Base-by-base conservation (phyloP, 2,888 invertebrate genomes). In the Eucriotettix oculatus region DNA sequence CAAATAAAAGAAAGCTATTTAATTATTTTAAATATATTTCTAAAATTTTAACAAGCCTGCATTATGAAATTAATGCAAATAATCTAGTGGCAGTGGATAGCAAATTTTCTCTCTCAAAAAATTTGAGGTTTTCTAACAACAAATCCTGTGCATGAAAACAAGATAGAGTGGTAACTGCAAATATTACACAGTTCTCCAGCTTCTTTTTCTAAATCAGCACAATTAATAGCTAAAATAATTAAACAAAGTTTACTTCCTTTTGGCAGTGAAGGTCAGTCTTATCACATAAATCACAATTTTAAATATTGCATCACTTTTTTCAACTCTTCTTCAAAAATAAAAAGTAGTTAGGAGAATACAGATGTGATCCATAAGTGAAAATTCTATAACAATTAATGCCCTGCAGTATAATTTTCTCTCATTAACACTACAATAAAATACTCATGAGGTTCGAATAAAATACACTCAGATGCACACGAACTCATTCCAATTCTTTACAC, bases 191-290 rank as follows among this genome's bases (percentile, higher is more conserved):
- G 40, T 40, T 41, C 16, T 55, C 16, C 55, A 40, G n/a, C 42
- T 55, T 55, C 40, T 42, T 55, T 42, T n/a, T n/a, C 40, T 41
- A n/a, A 40, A 55, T 55, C n/a, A 55, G n/a, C 11, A 41, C 42
- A 17, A 14, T 54, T 14, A 14, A 14, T 41, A 40, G 40, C n/a
- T 16, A 55, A 55, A 42, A 41, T 55, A 54, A 29, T 29, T 29
- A 29, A 29, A 29, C 29, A 29, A 29, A 29, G 55, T 40, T 40
- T 12, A 55, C n/a, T 43, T 59, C 29, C 48, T 60, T 72, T 72
- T 73, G 73, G 73, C 73, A 73, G 73, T 73, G 73, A 72, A 72
- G 65, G 66, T 69, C 67, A 59, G 61, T 66, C 54, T 58, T 60
- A 58, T 62, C 60, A 60, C 60, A 67, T 67, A 68, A 69, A 69